Base-by-base conservation (phyloP, 2,888 invertebrate genomes). In the Erannis defoliaria region DNA sequence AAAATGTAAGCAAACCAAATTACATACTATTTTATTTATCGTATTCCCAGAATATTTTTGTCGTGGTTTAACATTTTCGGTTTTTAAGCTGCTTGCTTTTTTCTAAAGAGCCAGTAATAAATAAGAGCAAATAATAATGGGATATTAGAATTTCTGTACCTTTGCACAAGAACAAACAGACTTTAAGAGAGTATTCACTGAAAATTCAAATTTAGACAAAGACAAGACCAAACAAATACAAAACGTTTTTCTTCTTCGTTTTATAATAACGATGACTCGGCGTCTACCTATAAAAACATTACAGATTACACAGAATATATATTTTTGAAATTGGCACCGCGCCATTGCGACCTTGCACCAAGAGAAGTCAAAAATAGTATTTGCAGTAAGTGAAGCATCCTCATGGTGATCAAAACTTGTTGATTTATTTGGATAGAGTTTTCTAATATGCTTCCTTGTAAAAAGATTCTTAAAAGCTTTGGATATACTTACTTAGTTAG, bases 341-440 rank as follows among this genome's bases (percentile, higher is more conserved):
- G 84, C 88, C 87, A 87, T 70, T 35, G 38, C 59, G 83, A 86
- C 87, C 88, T 88, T 86, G 86, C 78, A 74, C 72, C 55, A 59
- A 40, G 55, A 60, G 60, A 56, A 40, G 56, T 66, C 70, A 61
- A 51, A 75, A 77, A 77, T 77, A 78, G 45, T 48, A 58, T 57
- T 58, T 67, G 70, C 59, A 56, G 9, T 35, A n/a, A 1, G n/a
- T 14, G 0, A 43, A n/a, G 45, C 56, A 49, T 16, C 26, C 38
- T 56, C 49, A 14, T 12, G 4, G 23, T 43, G n/a, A 54, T 26
- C 5, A 26, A 49, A 35, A 12, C 38, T 18, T 19, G 18, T 19
- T 40, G 40, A 37, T 37, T 37, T 37, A 6, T 35, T 9, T 9
- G 8, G 1, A 14, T 18, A 18, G 8, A 31, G 6, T 8, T 37